Conservation (phyloP, 2,797 vertebrate genomes). For the Amblyopsis hoosieri region DNA sequence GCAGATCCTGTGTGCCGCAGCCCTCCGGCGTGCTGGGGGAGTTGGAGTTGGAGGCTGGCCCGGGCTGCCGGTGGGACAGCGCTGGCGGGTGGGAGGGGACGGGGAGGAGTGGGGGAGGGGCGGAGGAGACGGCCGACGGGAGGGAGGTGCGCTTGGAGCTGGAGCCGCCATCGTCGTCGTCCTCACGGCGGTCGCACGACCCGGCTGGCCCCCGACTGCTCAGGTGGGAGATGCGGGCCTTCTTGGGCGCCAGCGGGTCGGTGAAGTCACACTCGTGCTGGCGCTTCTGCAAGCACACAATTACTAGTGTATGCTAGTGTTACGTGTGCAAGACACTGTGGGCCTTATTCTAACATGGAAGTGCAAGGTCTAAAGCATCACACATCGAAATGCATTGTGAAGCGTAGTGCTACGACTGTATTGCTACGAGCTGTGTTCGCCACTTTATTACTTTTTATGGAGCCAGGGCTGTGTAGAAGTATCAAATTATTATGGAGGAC, state of each 20-base stretch:
- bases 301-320: not conserved
- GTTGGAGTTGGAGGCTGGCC: slow-evolving; percentile 84
- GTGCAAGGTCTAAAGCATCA: too few relatives aligned
- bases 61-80: slow-evolving; percentile 77
- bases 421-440: too few relatives aligned
- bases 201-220: slow-evolving; percentile 75
- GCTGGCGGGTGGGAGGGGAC: slow-evolving; percentile 67
- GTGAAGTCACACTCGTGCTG: slow-evolving; percentile 80
- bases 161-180: slow-evolving; percentile 68
- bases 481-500: too few relatives aligned
- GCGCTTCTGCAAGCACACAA: slow-evolving; percentile 77
- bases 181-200: slow-evolving; percentile 70
- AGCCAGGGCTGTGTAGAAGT: too few relatives aligned
- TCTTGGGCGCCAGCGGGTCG: slow-evolving; percentile 86
- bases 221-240: slow-evolving; percentile 87
- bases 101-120: slow-evolving; percentile 56
- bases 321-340: not conserved
- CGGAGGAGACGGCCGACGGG: slow-evolving; percentile 56
- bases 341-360: too few relatives aligned
- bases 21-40: slow-evolving; percentile 89
- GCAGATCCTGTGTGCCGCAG: slow-evolving; percentile 86
- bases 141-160: slow-evolving; percentile 63
- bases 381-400: too few relatives aligned
- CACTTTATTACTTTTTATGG: too few relatives aligned
- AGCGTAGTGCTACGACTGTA: too few relatives aligned